A percentile compares a stretch with the other conserved stretches of the same genome.
These are phyloP conservation scores for Conus ventricosus DNA, from an alignment of 1,140 invertebrate species.

Conservation along the genomic window DNA sequence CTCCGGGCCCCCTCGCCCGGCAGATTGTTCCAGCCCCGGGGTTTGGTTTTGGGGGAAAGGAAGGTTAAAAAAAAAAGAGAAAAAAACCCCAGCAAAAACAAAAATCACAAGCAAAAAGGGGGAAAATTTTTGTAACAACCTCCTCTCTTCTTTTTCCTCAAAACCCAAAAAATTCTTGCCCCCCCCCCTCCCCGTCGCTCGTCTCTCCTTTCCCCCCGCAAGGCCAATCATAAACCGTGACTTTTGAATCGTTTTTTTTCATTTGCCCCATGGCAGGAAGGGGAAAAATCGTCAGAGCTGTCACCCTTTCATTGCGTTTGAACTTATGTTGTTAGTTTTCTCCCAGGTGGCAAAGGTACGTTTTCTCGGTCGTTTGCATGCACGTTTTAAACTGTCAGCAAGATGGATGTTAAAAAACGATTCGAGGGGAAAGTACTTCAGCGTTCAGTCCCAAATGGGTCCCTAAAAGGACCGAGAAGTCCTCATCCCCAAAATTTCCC, in stretches of 20 bases:
- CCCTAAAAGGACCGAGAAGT: slow-evolving; percentile 97
- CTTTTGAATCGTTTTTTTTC: too few relatives aligned
- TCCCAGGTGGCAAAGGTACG: slow-evolving; percentile 19
- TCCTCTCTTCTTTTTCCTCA: not conserved
- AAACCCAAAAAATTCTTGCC: not conserved
- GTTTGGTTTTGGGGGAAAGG: too few relatives aligned
- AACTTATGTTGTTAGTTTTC: slow-evolving; percentile 29
- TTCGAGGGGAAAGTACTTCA: slow-evolving; percentile 86
- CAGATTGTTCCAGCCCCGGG: too few relatives aligned
- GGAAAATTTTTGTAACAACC: too few relatives aligned
- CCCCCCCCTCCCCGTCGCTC: too few relatives aligned
- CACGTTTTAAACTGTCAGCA: not conserved
- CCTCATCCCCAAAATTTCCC: slow-evolving; percentile 91
- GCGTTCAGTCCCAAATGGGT: slow-evolving; percentile 94
- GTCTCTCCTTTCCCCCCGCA: not conserved
- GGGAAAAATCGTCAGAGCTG: slow-evolving; percentile 21
- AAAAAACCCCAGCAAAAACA: too few relatives aligned
- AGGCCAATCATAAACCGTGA: too few relatives aligned
- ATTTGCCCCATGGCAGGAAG: slow-evolving; percentile 23
- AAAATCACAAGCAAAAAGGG: too few relatives aligned
- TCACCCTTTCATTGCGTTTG: slow-evolving; percentile 35
- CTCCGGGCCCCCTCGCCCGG: too few relatives aligned
- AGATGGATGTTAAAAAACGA: slow-evolving; percentile 72
- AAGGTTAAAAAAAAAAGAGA: too few relatives aligned
- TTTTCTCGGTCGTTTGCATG: not conserved